Evolutionary conservation across 2,888 invertebrate genomes (phyloP).

Genomic region (Petrolisthes cinctipes): DNA sequence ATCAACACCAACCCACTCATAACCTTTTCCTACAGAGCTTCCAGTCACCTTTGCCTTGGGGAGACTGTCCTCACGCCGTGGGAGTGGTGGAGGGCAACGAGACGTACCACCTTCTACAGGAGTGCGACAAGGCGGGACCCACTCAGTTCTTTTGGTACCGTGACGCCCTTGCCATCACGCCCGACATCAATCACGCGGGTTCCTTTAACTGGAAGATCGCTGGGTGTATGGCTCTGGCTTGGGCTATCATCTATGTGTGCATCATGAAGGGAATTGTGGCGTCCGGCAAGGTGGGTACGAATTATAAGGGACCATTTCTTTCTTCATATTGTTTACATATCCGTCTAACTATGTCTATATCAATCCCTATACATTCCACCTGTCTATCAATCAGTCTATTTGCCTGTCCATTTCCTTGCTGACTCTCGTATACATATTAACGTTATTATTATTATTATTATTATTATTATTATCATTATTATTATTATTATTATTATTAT

Average conservation of each 20-base stretch:
- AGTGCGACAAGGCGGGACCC: slow-evolving; percentile 88
- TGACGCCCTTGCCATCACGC: slow-evolving; percentile 88
- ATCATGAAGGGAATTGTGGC: slow-evolving; percentile 95
- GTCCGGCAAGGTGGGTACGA: slow-evolving; percentile 74
- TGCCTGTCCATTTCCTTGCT: no score
- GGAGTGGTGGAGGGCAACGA: slow-evolving; percentile 71
- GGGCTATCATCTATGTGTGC: slow-evolving; percentile 94
- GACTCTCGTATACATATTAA: no score
- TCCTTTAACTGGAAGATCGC: slow-evolving; percentile 93
- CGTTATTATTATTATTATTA: background rate
- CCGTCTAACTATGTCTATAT: no score
- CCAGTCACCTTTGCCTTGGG: slow-evolving; percentile 91
- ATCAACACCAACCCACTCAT: background rate
- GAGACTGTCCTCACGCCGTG: slow-evolving; percentile 83
- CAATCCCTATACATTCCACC: no score
- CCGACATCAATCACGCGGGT: slow-evolving; percentile 86
- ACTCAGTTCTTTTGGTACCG: slow-evolving; percentile 97
- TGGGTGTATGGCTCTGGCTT: slow-evolving; percentile 86
- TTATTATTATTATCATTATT: background rate
- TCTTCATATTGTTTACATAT: no score
- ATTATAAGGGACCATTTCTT: no score
- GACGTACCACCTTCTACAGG: slow-evolving; percentile 77
- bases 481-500: background rate
- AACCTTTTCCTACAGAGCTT: slow-evolving; percentile 77
- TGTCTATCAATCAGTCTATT: background rate